Base-by-base conservation (phyloP, 2,888 invertebrate species). In the Campoplex nolae region DNA sequence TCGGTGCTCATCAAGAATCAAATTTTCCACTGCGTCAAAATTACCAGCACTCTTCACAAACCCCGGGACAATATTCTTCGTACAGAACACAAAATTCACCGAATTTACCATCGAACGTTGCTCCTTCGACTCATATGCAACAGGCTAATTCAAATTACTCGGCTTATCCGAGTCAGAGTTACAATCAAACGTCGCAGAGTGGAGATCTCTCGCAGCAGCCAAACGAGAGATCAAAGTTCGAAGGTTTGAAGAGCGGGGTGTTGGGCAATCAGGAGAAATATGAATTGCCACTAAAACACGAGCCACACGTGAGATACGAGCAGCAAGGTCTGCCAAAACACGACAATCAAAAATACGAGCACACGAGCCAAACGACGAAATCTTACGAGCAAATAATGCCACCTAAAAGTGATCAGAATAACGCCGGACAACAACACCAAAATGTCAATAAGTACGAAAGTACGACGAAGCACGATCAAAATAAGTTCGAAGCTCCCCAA, bases 221-320 rank as follows among this genome's bases (percentile, higher is more conserved):
- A 74, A 83, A 90, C 89, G 89, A 89, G n/a, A 90, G 89, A 82
- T 78, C 89, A 28, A 93, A 92, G 86, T 92, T 90, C 70, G 92
- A 92, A 11, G 58, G 88, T 2, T 80, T 88, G 4, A 92, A 91
- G 83, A 88, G 13, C n/a, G 45, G 56, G 8, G 16, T n/a, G n/a
- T 42, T 65, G 51, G 38, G 38, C 2, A 42, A 23, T 13, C 91
- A 90, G 76, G 93, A 92, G n/a, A 93, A 93, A 85, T 92, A 90
- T 82, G 93, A 92, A 58, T 83, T 90, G 75, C 74, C 84, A 8
- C 45, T 73, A 0, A 92, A 92, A 8, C 90, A 90, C 58, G 92
- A 92, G 35, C 91, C 90, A 11, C 76, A 92, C 28, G 79, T 86
- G 68, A 91, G 92, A 81, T 92, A 91, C 88, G 93, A 93, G 42